Conservation (phyloP, 37 sponge, comb jelly and placozoan genomes). For the Theonella swinhoei region DNA sequence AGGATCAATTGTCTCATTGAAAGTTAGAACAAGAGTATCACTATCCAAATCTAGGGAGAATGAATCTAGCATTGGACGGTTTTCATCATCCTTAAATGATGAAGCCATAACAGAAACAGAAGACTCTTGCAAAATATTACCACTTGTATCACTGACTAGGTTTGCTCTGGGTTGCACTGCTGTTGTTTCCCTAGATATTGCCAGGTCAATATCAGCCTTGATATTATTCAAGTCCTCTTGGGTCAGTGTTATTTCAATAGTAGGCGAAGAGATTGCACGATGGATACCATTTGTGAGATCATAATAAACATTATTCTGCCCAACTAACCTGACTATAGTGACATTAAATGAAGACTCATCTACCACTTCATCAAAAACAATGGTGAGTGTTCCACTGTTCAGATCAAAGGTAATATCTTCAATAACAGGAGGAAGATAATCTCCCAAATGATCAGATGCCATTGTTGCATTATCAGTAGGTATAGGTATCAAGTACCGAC, state of each 20-base stretch:
- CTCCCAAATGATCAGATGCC: slow-evolving; percentile 62
- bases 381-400: slow-evolving; percentile 64
- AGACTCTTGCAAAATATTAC: slow-evolving; percentile 52
- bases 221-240: slow-evolving; percentile 65
- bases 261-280: slow-evolving; percentile 16
- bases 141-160: slow-evolving; percentile 67
- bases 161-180: slow-evolving; percentile 51
- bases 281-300: slow-evolving; percentile 42
- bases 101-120: slow-evolving; percentile 30
- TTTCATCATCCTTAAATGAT: slow-evolving; percentile 48
- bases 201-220: slow-evolving; percentile 66
- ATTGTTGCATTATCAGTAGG: slow-evolving; percentile 26
- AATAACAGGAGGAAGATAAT: slow-evolving; percentile 63
- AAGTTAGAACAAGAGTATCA: slow-evolving; percentile 64
- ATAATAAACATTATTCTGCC: slow-evolving; percentile 25
- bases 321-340: slow-evolving; percentile 56
- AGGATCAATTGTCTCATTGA: slow-evolving; percentile 85
- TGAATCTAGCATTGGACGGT: slow-evolving; percentile 41
- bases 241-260: slow-evolving; percentile 44
- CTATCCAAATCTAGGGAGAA: slow-evolving; percentile 75
- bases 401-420: slow-evolving; percentile 67
- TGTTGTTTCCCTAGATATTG: slow-evolving; percentile 44
- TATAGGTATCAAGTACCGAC: slow-evolving; percentile 46
- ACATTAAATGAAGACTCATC: slow-evolving; percentile 65
- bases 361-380: slow-evolving; percentile 83